These are phyloP conservation scores for Pontoporia blainvillei DNA, from an alignment of 2,113 vertebrate genomes.

Conservation along the genomic window DNA sequence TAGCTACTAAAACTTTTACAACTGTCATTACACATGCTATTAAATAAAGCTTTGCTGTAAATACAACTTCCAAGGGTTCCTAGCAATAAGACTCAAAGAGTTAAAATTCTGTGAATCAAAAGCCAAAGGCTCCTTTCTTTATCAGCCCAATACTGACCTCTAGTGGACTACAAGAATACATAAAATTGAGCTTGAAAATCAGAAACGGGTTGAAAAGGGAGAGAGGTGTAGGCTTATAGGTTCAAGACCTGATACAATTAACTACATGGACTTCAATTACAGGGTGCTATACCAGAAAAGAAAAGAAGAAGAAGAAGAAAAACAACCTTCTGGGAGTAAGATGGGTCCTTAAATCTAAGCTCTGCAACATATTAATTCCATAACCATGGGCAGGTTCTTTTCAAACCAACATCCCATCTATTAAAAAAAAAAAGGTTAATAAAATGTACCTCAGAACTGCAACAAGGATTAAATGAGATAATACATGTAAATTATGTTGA, in stretches of 20 bases:
- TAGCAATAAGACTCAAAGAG: neutral
- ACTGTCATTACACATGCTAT: neutral
- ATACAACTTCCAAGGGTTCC: neutral
- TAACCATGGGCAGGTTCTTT: neutral
- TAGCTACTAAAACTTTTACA: neutral
- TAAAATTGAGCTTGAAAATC: slow-evolving; percentile 13
- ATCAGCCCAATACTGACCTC: slow-evolving; percentile 80
- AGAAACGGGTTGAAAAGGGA: neutral
- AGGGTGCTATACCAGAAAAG: neutral
- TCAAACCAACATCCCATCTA: neutral
- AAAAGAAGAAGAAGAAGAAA: neutral
- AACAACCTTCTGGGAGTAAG: neutral
- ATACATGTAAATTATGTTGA: neutral
- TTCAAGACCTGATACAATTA: neutral
- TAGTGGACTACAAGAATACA: slow-evolving; percentile 68
- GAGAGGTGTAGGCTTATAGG: neutral
- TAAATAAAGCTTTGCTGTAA: slow-evolving; percentile 7
- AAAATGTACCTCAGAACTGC: neutral
- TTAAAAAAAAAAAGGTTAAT: neutral
- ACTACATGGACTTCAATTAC: neutral
- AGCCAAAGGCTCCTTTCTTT: neutral
- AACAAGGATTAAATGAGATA: neutral
- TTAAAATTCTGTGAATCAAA: slow-evolving; percentile 19
- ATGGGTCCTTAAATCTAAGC: neutral
- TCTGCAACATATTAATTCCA: neutral